Percentiles rank a stretch among this genome's conserved stretches.
Conservation (phyloP, 1,140 invertebrate species). For the Bemisia tabaci region DNA sequence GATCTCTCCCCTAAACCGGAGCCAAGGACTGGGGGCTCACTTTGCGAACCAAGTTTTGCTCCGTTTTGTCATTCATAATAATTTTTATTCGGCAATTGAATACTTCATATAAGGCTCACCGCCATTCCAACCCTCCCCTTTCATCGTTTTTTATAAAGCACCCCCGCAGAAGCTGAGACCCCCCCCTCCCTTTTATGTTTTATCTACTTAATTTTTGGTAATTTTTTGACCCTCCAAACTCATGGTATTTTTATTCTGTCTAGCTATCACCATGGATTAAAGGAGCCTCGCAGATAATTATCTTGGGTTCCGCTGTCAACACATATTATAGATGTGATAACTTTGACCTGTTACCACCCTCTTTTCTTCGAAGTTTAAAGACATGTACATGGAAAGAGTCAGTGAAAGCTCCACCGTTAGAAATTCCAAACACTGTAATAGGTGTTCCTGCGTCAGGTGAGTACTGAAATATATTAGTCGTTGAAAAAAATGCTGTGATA, state of each 20-base stretch:
- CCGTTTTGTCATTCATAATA: no score
- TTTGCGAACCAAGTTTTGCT: no score
- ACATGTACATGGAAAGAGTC: background rate
- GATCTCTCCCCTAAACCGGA: no score
- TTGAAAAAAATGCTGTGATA: no score
- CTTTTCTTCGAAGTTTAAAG: background rate
- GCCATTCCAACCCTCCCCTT: no score
- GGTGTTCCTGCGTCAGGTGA: background rate
- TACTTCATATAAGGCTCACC: no score
- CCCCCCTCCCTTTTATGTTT: background rate
- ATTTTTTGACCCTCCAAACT: background rate
- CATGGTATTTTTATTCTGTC: background rate
- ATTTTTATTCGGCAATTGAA: no score
- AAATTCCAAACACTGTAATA: background rate
- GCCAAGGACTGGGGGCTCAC: no score
- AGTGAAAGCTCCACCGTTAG: background rate
- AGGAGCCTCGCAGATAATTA: background rate
- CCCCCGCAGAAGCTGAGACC: no score
- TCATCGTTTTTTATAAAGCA: background rate
- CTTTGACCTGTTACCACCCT: background rate
- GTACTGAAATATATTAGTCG: no score
- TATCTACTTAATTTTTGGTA: background rate
- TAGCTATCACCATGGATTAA: background rate
- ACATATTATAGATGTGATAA: background rate
- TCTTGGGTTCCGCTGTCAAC: background rate